phyloP scores from a whole-genome alignment of 2,113 vertebrate genomes.

The Myrmophylax atrothorax region DNA sequence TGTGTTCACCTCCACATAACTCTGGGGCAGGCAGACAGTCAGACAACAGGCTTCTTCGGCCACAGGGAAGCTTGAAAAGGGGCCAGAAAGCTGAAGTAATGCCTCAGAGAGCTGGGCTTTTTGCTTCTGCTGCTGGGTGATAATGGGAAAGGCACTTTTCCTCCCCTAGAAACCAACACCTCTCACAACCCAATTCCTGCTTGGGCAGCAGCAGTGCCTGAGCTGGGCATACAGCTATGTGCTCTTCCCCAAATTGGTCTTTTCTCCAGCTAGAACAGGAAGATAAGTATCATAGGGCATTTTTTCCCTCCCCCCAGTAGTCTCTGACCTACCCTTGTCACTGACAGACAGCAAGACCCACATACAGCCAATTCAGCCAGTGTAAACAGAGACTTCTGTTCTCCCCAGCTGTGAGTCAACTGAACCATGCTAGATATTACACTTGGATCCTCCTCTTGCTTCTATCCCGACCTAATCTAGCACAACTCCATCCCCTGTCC shows the following conservation, averaged over 20 bases:
- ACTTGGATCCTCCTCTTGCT: background rate
- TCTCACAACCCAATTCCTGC: background rate
- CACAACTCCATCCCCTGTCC: background rate
- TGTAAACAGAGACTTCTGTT: background rate
- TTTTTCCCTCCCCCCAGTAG: background rate
- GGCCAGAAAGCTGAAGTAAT: background rate
- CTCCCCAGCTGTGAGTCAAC: background rate
- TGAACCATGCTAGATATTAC: background rate
- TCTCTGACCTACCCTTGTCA: background rate
- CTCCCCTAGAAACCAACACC: background rate
- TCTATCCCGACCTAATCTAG: background rate
- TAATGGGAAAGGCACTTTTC: background rate
- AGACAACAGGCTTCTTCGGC: background rate
- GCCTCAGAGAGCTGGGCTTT: background rate
- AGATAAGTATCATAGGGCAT: background rate
- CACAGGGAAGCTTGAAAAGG: background rate
- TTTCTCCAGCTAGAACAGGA: background rate
- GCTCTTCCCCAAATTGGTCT: background rate
- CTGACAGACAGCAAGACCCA: background rate
- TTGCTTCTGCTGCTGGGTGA: background rate
- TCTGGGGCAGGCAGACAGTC: background rate
- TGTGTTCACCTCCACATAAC: background rate
- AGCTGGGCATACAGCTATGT: background rate
- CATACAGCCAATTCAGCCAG: background rate
- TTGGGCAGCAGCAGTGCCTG: rapidly evolving